Evolutionary conservation across 1,140 invertebrate genomes (phyloP).

Genomic region (Charaxes varanes): DNA sequence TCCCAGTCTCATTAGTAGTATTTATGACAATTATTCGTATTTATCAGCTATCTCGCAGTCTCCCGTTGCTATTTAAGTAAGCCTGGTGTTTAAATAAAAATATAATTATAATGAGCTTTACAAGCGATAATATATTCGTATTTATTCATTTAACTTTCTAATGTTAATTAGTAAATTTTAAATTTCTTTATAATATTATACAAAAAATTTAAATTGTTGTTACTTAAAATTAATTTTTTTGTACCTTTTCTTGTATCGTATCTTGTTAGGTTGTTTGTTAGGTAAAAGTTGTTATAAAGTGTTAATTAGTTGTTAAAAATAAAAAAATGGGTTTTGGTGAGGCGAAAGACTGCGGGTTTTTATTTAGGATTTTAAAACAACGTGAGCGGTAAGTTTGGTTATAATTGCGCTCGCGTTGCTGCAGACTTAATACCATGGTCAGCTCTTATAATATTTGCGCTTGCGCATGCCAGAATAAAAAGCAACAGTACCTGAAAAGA

Average conservation of each 20-base stretch:
- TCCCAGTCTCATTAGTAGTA: constrained; percentile 22
- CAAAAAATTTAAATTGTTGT: neutral
- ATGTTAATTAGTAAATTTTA: constrained; percentile 1
- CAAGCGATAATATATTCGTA: too few species aligned
- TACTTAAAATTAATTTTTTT: too few species aligned
- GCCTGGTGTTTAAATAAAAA: constrained; percentile 11
- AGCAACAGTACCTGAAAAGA: too few species aligned
- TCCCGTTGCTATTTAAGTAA: constrained; percentile 1
- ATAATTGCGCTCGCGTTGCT: too few species aligned
- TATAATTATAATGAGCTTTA: neutral
- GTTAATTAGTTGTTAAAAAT: neutral
- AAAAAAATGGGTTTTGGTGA: constrained; percentile 27
- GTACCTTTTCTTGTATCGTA: too few species aligned
- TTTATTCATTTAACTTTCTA: too few species aligned
- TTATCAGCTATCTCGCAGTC: constrained; percentile 13
- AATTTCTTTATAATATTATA: neutral
- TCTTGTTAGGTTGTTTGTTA: constrained; percentile 1
- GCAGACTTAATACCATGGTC: too few species aligned
- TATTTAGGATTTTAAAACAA: constrained; percentile 27
- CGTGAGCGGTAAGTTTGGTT: constrained; percentile 4
- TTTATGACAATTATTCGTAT: constrained; percentile 14
- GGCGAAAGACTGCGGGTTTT: constrained; percentile 18
- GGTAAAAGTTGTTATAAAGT: neutral
- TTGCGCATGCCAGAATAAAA: too few species aligned
- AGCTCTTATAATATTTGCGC: too few species aligned